phyloP scores from a whole-genome alignment of 2,888 invertebrate species.

The Xylophagus ater region DNA sequence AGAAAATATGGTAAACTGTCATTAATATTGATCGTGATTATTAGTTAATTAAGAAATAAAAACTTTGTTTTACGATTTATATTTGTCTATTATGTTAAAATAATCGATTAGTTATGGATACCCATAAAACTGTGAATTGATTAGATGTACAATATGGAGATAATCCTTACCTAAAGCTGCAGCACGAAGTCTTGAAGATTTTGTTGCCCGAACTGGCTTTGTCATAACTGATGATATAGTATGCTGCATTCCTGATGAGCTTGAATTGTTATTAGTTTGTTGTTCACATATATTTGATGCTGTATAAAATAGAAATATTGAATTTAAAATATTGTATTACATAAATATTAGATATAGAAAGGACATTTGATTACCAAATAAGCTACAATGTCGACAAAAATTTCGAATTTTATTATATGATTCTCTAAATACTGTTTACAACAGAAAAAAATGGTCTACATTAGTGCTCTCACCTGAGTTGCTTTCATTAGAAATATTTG shows the following conservation, averaged over 20 bases:
- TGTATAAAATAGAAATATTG: not conserved
- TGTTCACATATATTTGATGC: constrained; percentile 1
- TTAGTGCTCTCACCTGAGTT: too few species aligned
- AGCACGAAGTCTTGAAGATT: constrained; percentile 59
- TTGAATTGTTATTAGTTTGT: constrained; percentile 3
- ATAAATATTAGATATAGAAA: not conserved
- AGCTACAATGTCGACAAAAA: constrained; percentile 17
- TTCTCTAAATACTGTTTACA: too few species aligned
- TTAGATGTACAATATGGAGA: not conserved
- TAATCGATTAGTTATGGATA: not conserved
- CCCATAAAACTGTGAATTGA: not conserved
- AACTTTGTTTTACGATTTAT: not conserved
- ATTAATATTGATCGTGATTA: not conserved
- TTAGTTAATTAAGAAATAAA: not conserved
- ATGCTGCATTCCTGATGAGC: constrained; percentile 5
- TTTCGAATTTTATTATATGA: too few species aligned
- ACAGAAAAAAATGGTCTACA: too few species aligned
- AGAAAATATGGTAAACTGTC: not conserved
- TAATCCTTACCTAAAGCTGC: constrained; percentile 43
- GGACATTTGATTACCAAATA: constrained; percentile 13
- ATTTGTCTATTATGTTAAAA: not conserved
- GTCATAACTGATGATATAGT: constrained; percentile 8
- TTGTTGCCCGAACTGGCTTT: constrained; percentile 50
- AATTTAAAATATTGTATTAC: constrained; percentile 2
- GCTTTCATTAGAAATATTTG: too few species aligned